Conservation (phyloP, 2,113 vertebrate species). For the Colius striatus region DNA sequence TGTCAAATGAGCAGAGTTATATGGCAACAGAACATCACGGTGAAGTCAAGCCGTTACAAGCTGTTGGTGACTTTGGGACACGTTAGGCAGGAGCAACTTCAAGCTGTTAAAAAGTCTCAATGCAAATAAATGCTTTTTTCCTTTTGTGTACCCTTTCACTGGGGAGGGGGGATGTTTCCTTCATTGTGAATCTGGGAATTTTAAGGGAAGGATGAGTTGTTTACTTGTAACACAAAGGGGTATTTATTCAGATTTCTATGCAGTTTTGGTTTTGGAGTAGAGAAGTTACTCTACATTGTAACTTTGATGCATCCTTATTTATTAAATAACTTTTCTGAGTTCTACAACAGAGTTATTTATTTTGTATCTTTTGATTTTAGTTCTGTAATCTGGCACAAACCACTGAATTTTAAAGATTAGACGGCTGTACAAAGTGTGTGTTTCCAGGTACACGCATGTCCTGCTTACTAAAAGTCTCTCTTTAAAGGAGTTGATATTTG, state of each 20-base stretch:
- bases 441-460: not conserved
- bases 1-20: not conserved
- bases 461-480: not conserved
- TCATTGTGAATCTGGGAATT: not conserved
- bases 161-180: not conserved
- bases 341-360: conserved; percentile 63
- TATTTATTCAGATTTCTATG: conserved; percentile 12
- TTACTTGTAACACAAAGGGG: not conserved
- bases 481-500: not conserved
- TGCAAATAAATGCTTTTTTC: not conserved
- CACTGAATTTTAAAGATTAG: not conserved
- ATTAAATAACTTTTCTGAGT: conserved; percentile 15
- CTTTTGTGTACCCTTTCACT: not conserved
- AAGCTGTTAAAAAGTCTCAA: not conserved
- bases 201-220: not conserved
- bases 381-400: conserved; percentile 56
- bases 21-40: not conserved
- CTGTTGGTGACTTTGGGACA: not conserved
- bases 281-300: conserved; percentile 20
- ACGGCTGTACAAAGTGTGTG: not conserved
- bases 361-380: conserved; percentile 48
- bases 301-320: conserved; percentile 51
- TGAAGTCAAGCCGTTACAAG: not conserved
- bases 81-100: not conserved
- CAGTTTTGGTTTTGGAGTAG: not conserved